Base-by-base conservation (phyloP, 2,888 invertebrate genomes). In the Nebria salina region DNA sequence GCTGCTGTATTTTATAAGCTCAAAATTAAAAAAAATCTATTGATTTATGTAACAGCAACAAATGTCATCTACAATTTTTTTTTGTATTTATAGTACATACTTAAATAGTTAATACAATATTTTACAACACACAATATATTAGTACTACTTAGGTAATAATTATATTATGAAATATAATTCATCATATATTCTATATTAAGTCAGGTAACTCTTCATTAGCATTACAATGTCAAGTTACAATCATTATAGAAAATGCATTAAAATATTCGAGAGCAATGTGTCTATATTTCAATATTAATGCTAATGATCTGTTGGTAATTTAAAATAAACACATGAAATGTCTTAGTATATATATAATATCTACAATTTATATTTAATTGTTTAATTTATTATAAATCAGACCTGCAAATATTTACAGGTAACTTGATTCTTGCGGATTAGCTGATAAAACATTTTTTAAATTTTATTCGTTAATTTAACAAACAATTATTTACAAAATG, bases 121-220 rank as follows among this genome's bases (percentile, higher is more conserved):
- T 81, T 81, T 81, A 81, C 81, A 81, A 81, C 81, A 81, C 81
- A 76, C 81, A 77, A 26, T 70, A 9, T 9, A 68, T 54, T 4
- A 6, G 54, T 68, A 68, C 68, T 68, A 25, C 20, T 68, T 68
- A 68, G 54, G 41, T 72, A 77, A 26, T 72, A 43, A 65, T 64
- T 72, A 72, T 72, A 77, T 75, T 70, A 42, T 68, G 70, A 72
- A 72, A 77, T 72, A 72, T 72, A 65, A 77, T 77, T 72, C 77
- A 77, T 65, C 72, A 65, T 66, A 54, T 8, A 54, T 54, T 54
- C 54, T 54, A 13, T 54, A 54, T 54, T 54, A 54, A 54, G 13
- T 54, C 54, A 54, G 13, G 7, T 7, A 54, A 54, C 54, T 2
- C 7, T 54, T 54, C 54, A 54, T 54, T 54, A 54, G 54, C 54